Evolutionary conservation across 1,140 invertebrate species (phyloP).

Genomic region (Heliothis subflexa): DNA sequence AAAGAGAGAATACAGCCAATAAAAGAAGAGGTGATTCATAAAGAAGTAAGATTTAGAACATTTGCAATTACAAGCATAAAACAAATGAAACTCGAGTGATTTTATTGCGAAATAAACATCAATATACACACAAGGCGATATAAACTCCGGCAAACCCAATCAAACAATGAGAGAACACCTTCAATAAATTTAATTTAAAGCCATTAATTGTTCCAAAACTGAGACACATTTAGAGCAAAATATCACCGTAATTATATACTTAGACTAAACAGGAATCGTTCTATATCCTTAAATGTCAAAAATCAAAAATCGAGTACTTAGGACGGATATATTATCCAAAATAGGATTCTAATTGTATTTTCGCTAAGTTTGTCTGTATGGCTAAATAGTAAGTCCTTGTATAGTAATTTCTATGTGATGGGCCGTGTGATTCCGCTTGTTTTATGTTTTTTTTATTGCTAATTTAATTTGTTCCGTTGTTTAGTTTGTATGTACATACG

Average conservation of each 20-base stretch:
- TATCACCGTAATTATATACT: slow-evolving; percentile 2
- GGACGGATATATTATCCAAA: neutral
- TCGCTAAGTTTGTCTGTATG: neutral
- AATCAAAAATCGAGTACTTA: too few relatives aligned
- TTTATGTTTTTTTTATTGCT: neutral
- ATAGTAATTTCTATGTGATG: neutral
- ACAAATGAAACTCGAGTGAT: too few relatives aligned
- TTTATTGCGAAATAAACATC: too few relatives aligned
- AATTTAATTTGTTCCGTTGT: neutral
- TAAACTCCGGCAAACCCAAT: neutral
- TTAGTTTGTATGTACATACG: neutral
- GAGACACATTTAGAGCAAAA: neutral
- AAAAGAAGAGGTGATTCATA: too few relatives aligned
- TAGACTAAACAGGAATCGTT: neutral
- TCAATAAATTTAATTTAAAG: neutral
- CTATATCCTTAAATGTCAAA: neutral
- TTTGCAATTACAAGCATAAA: too few relatives aligned
- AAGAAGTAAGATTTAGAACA: too few relatives aligned
- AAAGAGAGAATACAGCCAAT: too few relatives aligned
- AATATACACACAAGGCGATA: too few relatives aligned
- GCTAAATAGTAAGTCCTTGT: neutral
- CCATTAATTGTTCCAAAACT: neutral
- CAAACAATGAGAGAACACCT: neutral
- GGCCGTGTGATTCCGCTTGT: slow-evolving; percentile 8
- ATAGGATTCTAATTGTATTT: neutral